Conservation (phyloP, 2,113 vertebrate species). For the Australoheros scitulus region DNA sequence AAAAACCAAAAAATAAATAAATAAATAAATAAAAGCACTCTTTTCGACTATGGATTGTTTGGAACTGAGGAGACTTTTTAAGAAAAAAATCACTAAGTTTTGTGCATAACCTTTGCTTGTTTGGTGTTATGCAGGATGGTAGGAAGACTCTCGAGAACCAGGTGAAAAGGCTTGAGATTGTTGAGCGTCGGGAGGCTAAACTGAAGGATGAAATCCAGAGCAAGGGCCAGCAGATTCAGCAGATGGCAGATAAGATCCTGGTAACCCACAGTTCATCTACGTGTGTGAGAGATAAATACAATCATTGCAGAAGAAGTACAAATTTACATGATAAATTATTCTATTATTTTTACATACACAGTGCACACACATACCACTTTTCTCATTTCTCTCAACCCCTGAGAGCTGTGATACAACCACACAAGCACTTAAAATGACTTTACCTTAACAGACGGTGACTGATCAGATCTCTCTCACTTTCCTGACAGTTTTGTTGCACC, state of each 20-base stretch:
- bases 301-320: conserved; percentile 19
- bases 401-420: conserved; percentile 1
- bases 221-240: conserved; percentile 97
- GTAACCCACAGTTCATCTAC: conserved; percentile 73
- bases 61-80: not conserved
- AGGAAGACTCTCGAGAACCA: conserved; percentile 98
- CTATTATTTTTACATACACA: not conserved
- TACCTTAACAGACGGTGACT: not conserved
- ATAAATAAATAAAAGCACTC: too few species aligned
- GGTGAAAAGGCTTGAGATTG: conserved; percentile 95
- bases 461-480: not conserved
- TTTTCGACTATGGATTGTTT: not conserved
- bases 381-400: not conserved
- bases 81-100: not conserved
- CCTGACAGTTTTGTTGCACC: not conserved
- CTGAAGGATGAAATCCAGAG: conserved; percentile 98
- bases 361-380: not conserved
- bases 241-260: conserved; percentile 99
- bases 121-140: conserved; percentile 84
- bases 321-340: conserved; percentile 9
- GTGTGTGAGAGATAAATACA: conserved; percentile 43
- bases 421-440: conserved; percentile 4
- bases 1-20: not conserved
- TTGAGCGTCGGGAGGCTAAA: conserved; percentile 94
- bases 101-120: not conserved